These are phyloP conservation scores for Dryobota labecula DNA, from an alignment of 2,888 invertebrate genomes.

Conservation along the genomic window DNA sequence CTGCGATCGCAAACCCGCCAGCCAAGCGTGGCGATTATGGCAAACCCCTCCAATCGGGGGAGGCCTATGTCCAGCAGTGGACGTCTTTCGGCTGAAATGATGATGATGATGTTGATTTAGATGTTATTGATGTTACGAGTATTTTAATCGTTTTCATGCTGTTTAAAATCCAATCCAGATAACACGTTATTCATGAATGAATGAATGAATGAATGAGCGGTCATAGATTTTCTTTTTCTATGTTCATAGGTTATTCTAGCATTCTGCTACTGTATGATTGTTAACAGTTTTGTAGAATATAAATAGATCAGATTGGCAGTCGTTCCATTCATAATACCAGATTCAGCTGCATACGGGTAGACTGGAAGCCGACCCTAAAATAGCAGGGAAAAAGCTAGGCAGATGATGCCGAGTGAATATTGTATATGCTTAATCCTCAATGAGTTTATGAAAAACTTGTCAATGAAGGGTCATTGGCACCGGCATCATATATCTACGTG, in stretches of 20 bases:
- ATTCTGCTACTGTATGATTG: background rate
- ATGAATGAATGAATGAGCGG: background rate
- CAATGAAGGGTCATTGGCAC: constrained; percentile 75
- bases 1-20: too few relatives aligned
- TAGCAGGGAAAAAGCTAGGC: background rate
- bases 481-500: constrained; percentile 64
- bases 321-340: background rate
- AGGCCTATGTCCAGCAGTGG: too few relatives aligned
- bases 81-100: too few relatives aligned
- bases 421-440: constrained; percentile 5
- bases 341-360: background rate
- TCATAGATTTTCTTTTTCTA: background rate
- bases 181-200: too few relatives aligned
- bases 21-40: too few relatives aligned
- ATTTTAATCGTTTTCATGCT: background rate
- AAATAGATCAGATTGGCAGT: background rate
- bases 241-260: background rate
- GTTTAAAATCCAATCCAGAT: background rate
- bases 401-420: background rate
- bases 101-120: constrained; percentile 23
- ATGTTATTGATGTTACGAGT: too few relatives aligned
- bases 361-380: background rate
- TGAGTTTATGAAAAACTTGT: constrained; percentile 54
- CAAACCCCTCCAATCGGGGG: too few relatives aligned
- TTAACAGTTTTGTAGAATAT: constrained; percentile 1